Evolutionary conservation across 2,888 invertebrate species (phyloP), one percentile per base, ranked within the genome.

Genomic region (Drosophila limbata): DNA sequence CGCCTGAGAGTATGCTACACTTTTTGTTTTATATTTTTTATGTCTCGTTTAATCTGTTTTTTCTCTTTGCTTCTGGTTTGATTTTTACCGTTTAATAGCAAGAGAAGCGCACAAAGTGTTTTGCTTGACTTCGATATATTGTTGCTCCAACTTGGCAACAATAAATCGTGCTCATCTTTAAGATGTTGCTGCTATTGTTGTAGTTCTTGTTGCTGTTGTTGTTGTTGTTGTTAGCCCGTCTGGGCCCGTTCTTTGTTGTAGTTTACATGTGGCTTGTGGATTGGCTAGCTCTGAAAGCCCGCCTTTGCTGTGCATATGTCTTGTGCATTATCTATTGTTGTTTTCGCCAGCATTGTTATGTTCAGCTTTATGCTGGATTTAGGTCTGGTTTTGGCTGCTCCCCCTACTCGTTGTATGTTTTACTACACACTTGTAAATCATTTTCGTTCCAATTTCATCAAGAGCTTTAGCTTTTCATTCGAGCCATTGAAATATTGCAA

Each of bases 301-400:
- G 51, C 51, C 78, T 78, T 60, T 70, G 62, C 56, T 50, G 48
- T 52, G 48, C 56, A 61, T 44, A 65, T 78, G 79, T 66, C 76
- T 63, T 45, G 53, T 64, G 66, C 61, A 78, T 75, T 79, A 79
- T 75, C 76, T 56, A 71, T 69, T 79, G 76, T 71, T 65, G 40
- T 65, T 52, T 17, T 51, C 57, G 31, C 61, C 47, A 15, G 53
- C 51, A 33, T 48, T 15, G 42, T 52, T 53, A 19, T 50, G 61
- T 28, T 62, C 33, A 28, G 19, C 17, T 59, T 59, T 44, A 48
- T 48, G 52, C 39, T 57, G 33, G 47, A 44, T 53, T 61, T 37
- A 28, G 19, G 45, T 50, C 75, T 75, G 75, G 40, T 53, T 66
- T 40, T 75, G 76, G 75, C 70, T 70, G 40, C 31, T 17, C 40